These are phyloP conservation scores for Metridium senile DNA, from an alignment of 92 coral and sea anemone genomes.

Conservation along the genomic window DNA sequence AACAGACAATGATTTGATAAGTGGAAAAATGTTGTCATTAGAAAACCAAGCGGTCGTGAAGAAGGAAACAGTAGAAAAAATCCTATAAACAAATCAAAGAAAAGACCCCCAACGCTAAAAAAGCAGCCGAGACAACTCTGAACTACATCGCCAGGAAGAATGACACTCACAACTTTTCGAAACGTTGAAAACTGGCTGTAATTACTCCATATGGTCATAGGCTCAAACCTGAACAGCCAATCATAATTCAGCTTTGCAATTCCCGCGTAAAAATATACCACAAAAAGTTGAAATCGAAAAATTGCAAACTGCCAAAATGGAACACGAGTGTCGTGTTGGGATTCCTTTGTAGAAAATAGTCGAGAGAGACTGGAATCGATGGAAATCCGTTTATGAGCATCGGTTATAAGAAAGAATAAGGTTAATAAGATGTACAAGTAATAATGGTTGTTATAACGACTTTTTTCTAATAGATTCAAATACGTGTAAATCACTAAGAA, in stretches of 20 bases:
- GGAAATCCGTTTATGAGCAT: slow-evolving; percentile 43
- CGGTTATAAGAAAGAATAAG: slow-evolving; percentile 46
- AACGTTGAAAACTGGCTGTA: slow-evolving; percentile 21
- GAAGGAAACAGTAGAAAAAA: slow-evolving; percentile 42
- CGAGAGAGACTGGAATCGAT: slow-evolving; percentile 32
- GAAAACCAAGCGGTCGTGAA: slow-evolving; percentile 29
- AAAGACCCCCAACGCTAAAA: slow-evolving; percentile 50
- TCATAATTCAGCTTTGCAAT: slow-evolving; percentile 65
- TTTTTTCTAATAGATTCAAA: slow-evolving; percentile 46
- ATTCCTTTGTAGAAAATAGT: not conserved
- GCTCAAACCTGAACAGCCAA: slow-evolving; percentile 51
- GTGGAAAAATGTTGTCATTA: slow-evolving; percentile 31
- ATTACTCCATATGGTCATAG: slow-evolving; percentile 60
- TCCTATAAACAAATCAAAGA: slow-evolving; percentile 51
- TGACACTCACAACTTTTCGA: slow-evolving; percentile 14
- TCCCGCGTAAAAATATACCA: slow-evolving; percentile 58
- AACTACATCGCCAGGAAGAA: slow-evolving; percentile 34
- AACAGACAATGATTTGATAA: slow-evolving; percentile 54
- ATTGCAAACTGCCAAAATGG: slow-evolving; percentile 56
- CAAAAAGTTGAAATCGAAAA: slow-evolving; percentile 54
- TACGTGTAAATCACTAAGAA: slow-evolving; percentile 51
- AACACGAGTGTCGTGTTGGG: not conserved
- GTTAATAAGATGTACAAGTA: slow-evolving; percentile 42
- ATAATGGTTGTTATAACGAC: slow-evolving; percentile 62
- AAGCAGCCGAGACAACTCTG: slow-evolving; percentile 45